Base-by-base conservation (phyloP, 2,113 vertebrate species). In the Microtus pennsylvanicus region DNA sequence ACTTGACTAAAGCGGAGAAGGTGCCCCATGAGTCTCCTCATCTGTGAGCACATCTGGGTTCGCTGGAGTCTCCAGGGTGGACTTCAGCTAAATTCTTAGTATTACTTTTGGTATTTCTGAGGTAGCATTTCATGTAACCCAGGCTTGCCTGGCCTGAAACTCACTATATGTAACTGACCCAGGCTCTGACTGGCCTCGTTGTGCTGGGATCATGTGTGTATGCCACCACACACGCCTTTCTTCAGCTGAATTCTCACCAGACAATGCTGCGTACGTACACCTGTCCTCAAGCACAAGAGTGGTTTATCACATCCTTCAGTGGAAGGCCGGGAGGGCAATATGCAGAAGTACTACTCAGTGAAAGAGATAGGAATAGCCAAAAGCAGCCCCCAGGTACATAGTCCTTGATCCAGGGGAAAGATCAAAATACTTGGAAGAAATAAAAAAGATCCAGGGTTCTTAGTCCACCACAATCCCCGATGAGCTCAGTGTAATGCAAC, bases 1-100 rank as follows among this genome's bases (percentile, higher is more conserved):
- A 89, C 80, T 80, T 96, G 94, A 83, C 45, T 45, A 89, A 82
- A 38, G 85, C 89, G 83, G 80, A 92, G 85, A 87, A 87, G 45
- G 58, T 89, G 80, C 81, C 6, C 4, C 19, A 26, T 76, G 67
- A 72, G 72, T 78, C 72, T 19, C 28, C 67, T 82, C 80, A 76
- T 83, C 61, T 67, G 55, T 75, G 76, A 61, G 38, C 30, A 7
- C 2, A n/a, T 12, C 1, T 19, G 24, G 26, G 3, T 35, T 24
- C 47, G 47, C 83, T 58, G 77, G 63, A 7, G 42, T 78, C 87
- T 94, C 78, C 28, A 45, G 86, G 58, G 13, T 33, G 58, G 38
- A 38, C 89, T 50, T 82, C 87, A 47, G n/a, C 38, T 35, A 75
- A 69, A 50, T 74, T 58, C 74, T 42, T 61, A 42, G 61, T 52